Conservation (phyloP, 2,888 invertebrate species). For the Cancer borealis region DNA sequence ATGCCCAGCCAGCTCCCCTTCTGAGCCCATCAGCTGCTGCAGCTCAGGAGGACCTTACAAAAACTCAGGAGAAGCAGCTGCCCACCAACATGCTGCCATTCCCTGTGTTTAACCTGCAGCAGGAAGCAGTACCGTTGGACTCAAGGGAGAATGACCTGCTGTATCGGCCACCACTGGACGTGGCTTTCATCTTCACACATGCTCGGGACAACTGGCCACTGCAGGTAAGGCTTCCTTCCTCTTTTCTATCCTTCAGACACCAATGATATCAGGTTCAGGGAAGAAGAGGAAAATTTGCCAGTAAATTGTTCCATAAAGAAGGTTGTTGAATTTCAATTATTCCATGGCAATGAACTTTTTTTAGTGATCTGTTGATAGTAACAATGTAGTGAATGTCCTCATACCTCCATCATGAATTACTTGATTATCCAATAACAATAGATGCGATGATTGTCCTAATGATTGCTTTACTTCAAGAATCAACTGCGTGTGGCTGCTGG, state of each 20-base stretch:
- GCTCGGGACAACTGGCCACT: constrained; percentile 64
- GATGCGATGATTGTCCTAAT: not conserved
- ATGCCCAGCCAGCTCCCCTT: not conserved
- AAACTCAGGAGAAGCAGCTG: not conserved
- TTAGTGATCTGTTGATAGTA: no score
- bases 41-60: not conserved
- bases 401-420: not conserved
- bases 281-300: not conserved
- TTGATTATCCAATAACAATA: not conserved
- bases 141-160: constrained; percentile 69
- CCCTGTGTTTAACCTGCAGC: not conserved
- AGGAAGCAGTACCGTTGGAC: constrained; percentile 57
- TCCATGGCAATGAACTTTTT: no score
- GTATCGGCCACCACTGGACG: constrained; percentile 72
- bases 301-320: no score
- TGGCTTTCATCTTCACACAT: constrained; percentile 75
- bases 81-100: not conserved
- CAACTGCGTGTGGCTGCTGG: constrained; percentile 67
- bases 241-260: not conserved
- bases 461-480: not conserved
- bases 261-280: not conserved
- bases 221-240: constrained; percentile 41
- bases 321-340: no score
- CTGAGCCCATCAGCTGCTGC: not conserved
- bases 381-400: no score